Percentiles rank a stretch among this genome's conserved stretches.
Conservation (phyloP, 2,797 vertebrate genomes). For the Enteromius mattozi region DNA sequence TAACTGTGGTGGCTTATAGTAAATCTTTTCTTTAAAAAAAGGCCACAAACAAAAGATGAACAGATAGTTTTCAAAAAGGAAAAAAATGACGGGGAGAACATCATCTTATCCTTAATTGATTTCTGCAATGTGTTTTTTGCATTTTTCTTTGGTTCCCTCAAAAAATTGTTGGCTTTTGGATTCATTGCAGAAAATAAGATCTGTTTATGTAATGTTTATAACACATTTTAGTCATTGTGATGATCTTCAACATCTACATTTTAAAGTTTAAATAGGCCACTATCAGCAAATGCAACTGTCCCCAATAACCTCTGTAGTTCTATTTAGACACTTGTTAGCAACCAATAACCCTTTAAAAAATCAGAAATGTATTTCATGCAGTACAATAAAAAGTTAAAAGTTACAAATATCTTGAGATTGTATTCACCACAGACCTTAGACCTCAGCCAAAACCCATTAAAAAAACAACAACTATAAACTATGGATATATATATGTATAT, state of each 20-base stretch:
- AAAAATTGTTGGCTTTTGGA: not conserved
- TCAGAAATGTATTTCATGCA: not conserved
- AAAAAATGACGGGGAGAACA: not conserved
- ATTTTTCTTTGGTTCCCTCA: no score
- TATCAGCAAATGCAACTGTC: not conserved
- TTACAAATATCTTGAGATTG: not conserved
- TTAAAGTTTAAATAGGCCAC: not conserved
- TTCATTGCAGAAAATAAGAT: not conserved
- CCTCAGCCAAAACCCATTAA: not conserved
- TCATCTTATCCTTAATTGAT: not conserved
- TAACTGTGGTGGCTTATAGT: not conserved
- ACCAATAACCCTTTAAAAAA: not conserved
- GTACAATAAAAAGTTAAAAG: not conserved
- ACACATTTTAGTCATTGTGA: not conserved
- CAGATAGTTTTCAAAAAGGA: not conserved
- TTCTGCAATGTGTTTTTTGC: not conserved
- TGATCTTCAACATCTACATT: not conserved
- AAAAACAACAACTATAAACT: not conserved
- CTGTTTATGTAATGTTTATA: not conserved
- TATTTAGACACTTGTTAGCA: not conserved
- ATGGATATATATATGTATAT: no score
- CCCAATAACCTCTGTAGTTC: not conserved
- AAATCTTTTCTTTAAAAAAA: conserved; percentile 5
- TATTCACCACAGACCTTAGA: not conserved
- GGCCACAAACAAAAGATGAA: not conserved